Conservation (phyloP, 2,888 invertebrate genomes). For the Sesia apiformis region DNA sequence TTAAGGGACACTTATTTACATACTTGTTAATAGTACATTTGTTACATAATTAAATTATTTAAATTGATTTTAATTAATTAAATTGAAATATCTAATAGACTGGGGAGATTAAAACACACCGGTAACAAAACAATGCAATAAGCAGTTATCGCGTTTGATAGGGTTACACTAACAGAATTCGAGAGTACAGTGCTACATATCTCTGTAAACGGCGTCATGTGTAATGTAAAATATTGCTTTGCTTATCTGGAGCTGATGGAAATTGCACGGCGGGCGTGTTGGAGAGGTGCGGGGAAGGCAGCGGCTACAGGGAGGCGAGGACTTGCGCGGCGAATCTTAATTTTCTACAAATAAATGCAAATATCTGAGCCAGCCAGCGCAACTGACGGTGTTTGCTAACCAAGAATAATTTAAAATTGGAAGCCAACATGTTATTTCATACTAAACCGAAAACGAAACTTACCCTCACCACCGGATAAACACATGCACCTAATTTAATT, state of each 20-base stretch:
- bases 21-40: too few species aligned
- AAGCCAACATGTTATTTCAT: constrained; percentile 2
- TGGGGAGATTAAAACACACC: too few species aligned
- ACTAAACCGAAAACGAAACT: not conserved
- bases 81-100: too few species aligned
- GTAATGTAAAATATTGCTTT: constrained; percentile 43
- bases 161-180: not conserved
- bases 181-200: constrained; percentile 11
- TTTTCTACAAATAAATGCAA: constrained; percentile 50
- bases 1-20: too few species aligned
- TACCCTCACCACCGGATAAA: not conserved
- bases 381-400: constrained; percentile 8
- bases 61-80: too few species aligned
- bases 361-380: constrained; percentile 16
- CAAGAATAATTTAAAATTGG: constrained; percentile 14
- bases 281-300: not conserved
- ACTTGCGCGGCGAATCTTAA: constrained; percentile 37
- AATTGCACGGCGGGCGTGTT: constrained; percentile 26
- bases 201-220: constrained; percentile 31
- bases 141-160: too few species aligned
- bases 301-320: not conserved
- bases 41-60: too few species aligned
- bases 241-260: constrained; percentile 43
- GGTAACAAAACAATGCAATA: too few species aligned
- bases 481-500: not conserved